Evolutionary conservation across 2,113 vertebrate genomes (phyloP).

Genomic region (Pandion haliaetus): DNA sequence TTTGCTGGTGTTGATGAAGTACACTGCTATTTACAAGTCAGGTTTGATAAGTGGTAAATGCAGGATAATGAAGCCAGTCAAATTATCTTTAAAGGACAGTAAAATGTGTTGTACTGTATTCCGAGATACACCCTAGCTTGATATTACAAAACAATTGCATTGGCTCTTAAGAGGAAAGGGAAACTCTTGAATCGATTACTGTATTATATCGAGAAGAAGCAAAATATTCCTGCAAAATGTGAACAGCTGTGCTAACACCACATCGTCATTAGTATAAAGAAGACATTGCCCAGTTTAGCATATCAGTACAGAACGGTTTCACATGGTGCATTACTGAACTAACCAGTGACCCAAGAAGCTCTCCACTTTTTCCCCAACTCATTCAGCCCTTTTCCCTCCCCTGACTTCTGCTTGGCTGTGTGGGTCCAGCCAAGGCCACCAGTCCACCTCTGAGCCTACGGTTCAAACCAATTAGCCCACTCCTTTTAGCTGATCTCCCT

Average conservation of each 20-base stretch:
- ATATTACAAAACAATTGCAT: not conserved
- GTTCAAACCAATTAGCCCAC: not conserved
- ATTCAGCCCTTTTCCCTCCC: not conserved
- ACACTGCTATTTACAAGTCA: constrained; percentile 25
- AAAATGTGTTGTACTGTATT: constrained; percentile 10
- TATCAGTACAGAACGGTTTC: not conserved
- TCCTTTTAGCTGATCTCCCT: not conserved
- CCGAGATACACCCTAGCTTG: not conserved
- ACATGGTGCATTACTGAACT: not conserved
- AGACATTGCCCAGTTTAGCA: not conserved
- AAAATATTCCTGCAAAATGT: not conserved
- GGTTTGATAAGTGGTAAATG: constrained; percentile 28
- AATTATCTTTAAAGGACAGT: constrained; percentile 39
- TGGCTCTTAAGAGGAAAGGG: not conserved
- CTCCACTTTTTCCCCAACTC: not conserved
- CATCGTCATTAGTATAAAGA: not conserved
- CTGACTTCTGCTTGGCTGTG: not conserved
- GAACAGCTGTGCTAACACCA: not conserved
- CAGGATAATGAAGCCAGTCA: constrained; percentile 48
- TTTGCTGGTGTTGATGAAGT: constrained; percentile 58
- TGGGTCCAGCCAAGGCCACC: not conserved
- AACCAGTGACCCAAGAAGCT: not conserved
- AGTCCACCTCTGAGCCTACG: not conserved
- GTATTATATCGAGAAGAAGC: not conserved
- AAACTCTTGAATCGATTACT: not conserved